These are phyloP conservation scores for Lepidochrysops patricia DNA, from an alignment of 2,888 invertebrate species.

Conservation along the genomic window DNA sequence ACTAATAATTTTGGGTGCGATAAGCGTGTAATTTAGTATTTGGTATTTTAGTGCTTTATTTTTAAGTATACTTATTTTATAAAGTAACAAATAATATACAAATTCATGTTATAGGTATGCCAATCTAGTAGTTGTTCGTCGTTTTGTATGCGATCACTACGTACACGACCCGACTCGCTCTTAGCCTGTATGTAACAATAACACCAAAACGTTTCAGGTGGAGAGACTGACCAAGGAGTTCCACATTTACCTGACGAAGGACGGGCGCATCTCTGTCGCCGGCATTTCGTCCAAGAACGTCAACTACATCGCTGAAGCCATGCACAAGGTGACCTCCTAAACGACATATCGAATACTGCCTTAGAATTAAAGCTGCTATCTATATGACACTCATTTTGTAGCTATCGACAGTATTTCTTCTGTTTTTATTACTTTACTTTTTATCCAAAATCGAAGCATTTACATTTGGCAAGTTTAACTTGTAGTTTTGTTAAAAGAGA, in stretches of 20 bases:
- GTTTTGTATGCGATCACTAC: too few species aligned
- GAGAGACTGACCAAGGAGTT: conserved; percentile 90
- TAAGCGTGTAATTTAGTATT: too few species aligned
- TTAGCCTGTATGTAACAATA: too few species aligned
- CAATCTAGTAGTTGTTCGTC: too few species aligned
- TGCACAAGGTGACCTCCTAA: conserved; percentile 92
- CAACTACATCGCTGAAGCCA: conserved; percentile 92
- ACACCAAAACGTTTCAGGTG: conserved; percentile 74
- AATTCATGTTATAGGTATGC: too few species aligned
- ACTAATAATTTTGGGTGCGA: too few species aligned
- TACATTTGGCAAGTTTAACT: conserved; percentile 15
- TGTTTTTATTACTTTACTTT: conserved; percentile 13
- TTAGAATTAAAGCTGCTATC: conserved; percentile 19
- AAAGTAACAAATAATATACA: too few species aligned
- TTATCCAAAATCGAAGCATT: conserved; percentile 15
- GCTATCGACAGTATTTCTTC: conserved; percentile 43
- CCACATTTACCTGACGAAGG: conserved; percentile 95
- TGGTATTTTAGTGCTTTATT: too few species aligned
- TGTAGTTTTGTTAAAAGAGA: conserved; percentile 6
- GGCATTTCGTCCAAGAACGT: conserved; percentile 97
- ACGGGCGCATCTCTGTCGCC: conserved; percentile 98
- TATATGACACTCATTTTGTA: conserved; percentile 28
- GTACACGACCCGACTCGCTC: too few species aligned
- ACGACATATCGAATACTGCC: conserved; percentile 28
- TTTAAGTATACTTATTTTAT: too few species aligned